These are phyloP conservation scores for Mycetomoellerius zeteki DNA, from an alignment of 1,140 invertebrate genomes.

Conservation along the genomic window DNA sequence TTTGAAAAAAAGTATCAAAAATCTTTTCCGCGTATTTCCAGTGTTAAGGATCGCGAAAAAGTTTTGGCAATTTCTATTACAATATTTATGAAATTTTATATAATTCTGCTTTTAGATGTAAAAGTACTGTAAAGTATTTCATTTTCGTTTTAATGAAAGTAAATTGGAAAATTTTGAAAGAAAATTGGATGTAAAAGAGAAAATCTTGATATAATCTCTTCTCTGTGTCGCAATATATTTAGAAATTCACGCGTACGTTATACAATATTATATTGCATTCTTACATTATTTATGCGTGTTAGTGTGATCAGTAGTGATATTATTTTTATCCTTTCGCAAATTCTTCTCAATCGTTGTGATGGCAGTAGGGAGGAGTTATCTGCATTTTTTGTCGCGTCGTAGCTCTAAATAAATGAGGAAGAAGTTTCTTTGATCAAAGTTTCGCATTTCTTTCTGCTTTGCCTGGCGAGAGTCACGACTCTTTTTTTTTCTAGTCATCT, in stretches of 20 bases:
- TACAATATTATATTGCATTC: background rate
- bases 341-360: conserved; percentile 15
- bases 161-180: background rate
- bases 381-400: conserved; percentile 5
- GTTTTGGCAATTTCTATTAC: background rate
- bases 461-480: background rate
- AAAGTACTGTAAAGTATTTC: too few species aligned
- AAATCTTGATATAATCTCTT: background rate
- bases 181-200: background rate
- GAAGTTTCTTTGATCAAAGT: conserved; percentile 49
- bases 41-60: background rate
- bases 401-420: background rate
- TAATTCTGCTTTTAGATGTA: background rate
- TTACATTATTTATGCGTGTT: background rate
- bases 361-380: background rate
- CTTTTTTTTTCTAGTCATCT: conserved; percentile 22
- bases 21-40: conserved; percentile 1
- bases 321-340: conserved; percentile 37
- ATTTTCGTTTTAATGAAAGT: background rate
- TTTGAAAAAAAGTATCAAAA: background rate
- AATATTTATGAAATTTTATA: background rate
- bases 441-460: conserved; percentile 48
- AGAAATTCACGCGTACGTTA: background rate
- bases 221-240: background rate
- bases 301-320: background rate